These are phyloP conservation scores for Helobdella robusta DNA, from an alignment of 2,888 invertebrate species.

Conservation along the genomic window DNA sequence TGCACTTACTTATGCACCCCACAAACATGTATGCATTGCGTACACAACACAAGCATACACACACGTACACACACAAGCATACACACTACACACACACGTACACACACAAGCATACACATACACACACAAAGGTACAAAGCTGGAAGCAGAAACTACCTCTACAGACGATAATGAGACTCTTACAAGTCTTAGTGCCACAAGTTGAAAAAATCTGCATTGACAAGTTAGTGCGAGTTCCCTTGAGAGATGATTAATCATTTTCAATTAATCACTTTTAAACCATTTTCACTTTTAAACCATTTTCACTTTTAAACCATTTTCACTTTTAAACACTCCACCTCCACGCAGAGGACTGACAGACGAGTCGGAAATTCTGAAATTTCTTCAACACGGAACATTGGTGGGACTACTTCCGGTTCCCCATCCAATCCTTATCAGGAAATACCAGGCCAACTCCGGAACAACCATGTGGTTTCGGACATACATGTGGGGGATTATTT, in stretches of 20 bases:
- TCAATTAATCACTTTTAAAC: neutral
- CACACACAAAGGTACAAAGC: conserved; percentile 59
- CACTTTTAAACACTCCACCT: neutral
- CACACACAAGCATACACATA: too few relatives aligned
- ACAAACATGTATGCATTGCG: neutral
- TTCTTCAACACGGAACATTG: conserved; percentile 93
- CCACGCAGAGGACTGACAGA: conserved; percentile 79
- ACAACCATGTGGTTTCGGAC: conserved; percentile 99
- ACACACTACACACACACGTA: too few relatives aligned
- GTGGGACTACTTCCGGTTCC: conserved; percentile 95
- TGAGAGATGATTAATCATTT: too few relatives aligned
- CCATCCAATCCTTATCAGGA: conserved; percentile 93
- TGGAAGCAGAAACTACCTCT: conserved; percentile 95
- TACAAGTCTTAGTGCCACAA: conserved; percentile 96
- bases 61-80: too few relatives aligned
- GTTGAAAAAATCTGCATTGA: conserved; percentile 99
- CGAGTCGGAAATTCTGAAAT: conserved; percentile 96
- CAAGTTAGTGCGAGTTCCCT: too few relatives aligned
- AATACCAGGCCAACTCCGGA: conserved; percentile 96
- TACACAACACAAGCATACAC: too few relatives aligned
- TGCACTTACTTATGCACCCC: neutral
- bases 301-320: neutral
- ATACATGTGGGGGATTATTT: conserved; percentile 99
- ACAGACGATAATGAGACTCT: conserved; percentile 94
- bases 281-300: neutral